Conservation (phyloP, 2,113 vertebrate genomes). For the Arizona elegans region DNA sequence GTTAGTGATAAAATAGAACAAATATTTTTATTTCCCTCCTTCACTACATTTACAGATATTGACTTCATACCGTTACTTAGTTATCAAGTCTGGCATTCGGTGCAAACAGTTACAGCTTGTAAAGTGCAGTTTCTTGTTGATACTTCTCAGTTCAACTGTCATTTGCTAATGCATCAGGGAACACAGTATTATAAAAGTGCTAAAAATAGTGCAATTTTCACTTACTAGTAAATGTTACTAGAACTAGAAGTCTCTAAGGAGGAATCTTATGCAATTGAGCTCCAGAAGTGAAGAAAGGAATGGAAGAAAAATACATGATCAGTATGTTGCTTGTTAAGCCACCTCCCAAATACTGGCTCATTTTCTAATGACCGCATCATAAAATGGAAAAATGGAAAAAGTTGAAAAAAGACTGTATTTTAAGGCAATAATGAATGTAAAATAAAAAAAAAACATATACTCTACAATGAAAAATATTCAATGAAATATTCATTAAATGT, state of each 20-base stretch:
- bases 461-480: background rate
- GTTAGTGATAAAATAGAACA: background rate
- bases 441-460: background rate
- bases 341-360: background rate
- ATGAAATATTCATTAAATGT: background rate
- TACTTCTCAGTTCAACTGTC: conserved; percentile 29
- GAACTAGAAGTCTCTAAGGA: conserved; percentile 14
- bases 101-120: background rate
- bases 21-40: background rate
- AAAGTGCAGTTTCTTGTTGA: conserved; percentile 6
- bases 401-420: conserved; percentile 2
- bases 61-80: background rate
- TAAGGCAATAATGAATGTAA: conserved; percentile 7
- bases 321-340: conserved; percentile 30
- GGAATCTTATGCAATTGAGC: background rate
- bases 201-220: conserved; percentile 1
- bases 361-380: conserved; percentile 23
- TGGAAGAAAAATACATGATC: conserved; percentile 3
- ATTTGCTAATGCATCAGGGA: background rate
- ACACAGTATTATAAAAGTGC: conserved; percentile 7
- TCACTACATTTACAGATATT: background rate
- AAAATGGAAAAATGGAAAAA: background rate
- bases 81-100: conserved; percentile 5
- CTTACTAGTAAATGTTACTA: background rate
- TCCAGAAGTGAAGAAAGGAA: conserved; percentile 11